Evolutionary conservation across 92 coral and sea anemone genomes (phyloP), one percentile per base, ranked within the genome.

Genomic region (Phenganax subtilis): DNA sequence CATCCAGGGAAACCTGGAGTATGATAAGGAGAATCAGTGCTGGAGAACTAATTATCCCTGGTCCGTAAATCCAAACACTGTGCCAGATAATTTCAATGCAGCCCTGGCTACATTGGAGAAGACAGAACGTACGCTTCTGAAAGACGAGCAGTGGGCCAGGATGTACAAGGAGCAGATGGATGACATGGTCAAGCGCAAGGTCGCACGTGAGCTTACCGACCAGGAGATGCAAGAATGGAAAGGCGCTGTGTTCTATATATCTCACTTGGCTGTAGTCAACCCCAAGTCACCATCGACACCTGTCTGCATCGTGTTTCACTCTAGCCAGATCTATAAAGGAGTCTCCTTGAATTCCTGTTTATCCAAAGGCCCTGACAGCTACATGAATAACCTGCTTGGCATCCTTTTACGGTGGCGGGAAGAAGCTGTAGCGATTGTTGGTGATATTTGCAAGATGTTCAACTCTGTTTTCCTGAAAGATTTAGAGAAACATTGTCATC

Each of bases 41-140:
- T 90, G 93, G 90, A 56, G 58, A 73, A 90, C 90, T 53, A 87
- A 90, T 67, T 85, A 87, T 81, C 93, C 87, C 15, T 90, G 89
- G 90, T 55, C 68, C 0, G 84, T 75, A 57, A 86, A 87, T 53
- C 93, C 89, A 10, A 51, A 60, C 5, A 79, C 80, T 11, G 59
- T 90, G 15, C 90, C 93, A 10, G 8, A 90, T 71, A 90, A 90
- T 64, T 85, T 88, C 53, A 71, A 77, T 12, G 9, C 44, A 3
- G 89, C 91, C 37, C 25, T 86, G 0, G 80, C 84, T 9, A 85
- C 92, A n/a, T 82, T 91, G 54, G 68, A 76, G 9, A 83, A 58
- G 75, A 76, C 84, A 28, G 84, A 76, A 63, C 86, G 89, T 30
- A 87, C 77, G 29, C 88, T 91, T 37, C 69, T 16, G 31, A 91